A percentile compares a stretch with the other conserved stretches of the same genome.
These are phyloP conservation scores for Rhincodon typus DNA, from an alignment of 2,797 vertebrate genomes.

Conservation along the genomic window DNA sequence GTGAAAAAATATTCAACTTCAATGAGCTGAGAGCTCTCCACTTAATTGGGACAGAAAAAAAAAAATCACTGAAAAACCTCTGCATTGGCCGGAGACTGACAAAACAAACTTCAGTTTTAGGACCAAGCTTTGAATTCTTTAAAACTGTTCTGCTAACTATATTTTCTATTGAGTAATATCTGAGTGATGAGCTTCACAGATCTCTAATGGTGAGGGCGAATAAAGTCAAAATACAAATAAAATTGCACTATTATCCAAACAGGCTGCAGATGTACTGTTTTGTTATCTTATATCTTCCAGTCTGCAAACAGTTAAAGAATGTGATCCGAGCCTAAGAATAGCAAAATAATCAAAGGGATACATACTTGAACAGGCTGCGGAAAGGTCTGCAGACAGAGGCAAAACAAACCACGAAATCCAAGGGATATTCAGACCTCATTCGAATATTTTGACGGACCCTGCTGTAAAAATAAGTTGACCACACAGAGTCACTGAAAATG, in stretches of 20 bases:
- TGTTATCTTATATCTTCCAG: background rate
- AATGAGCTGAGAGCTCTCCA: background rate
- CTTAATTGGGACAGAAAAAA: background rate
- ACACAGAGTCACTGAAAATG: conserved; percentile 16
- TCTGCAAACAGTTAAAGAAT: conserved; percentile 35
- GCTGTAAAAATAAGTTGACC: conserved; percentile 37
- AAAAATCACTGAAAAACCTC: background rate
- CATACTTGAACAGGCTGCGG: conserved; percentile 28
- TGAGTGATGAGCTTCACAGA: background rate
- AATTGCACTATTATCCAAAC: background rate
- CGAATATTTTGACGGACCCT: conserved; percentile 34
- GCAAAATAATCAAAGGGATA: conserved; percentile 37
- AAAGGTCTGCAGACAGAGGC: conserved; percentile 33
- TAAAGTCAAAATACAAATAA: background rate
- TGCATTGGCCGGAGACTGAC: too few relatives aligned
- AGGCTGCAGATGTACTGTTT: background rate
- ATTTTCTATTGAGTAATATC: background rate
- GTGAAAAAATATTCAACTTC: background rate
- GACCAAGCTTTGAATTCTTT: background rate
- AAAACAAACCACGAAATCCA: conserved; percentile 35
- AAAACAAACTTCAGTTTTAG: background rate
- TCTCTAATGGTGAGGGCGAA: background rate
- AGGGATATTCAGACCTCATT: conserved; percentile 35
- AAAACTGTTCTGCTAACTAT: background rate
- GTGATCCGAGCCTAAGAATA: conserved; percentile 31